These are phyloP conservation scores for Polypterus senegalus DNA, from an alignment of 2,113 vertebrate species.

Conservation along the genomic window DNA sequence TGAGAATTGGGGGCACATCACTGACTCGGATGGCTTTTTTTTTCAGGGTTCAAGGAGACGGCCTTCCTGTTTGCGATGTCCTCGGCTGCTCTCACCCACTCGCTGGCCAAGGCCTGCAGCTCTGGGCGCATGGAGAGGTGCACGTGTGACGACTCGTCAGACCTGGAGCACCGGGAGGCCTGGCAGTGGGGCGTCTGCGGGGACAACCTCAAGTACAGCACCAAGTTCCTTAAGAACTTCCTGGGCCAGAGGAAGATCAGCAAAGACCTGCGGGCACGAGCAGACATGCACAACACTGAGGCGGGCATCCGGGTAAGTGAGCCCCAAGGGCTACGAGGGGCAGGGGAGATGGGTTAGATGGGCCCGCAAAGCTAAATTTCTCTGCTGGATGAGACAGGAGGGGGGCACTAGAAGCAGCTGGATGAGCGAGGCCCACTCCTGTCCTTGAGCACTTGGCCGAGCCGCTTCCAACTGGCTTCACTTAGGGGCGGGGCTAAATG, in stretches of 20 bases:
- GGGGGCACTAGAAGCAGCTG: no score
- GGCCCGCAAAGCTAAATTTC: not conserved
- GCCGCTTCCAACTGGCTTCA: no score
- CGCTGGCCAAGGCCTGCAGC: slow-evolving; percentile 85
- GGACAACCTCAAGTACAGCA: slow-evolving; percentile 95
- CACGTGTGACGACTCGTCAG: slow-evolving; percentile 89
- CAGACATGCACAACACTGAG: slow-evolving; percentile 86
- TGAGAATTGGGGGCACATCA: not conserved
- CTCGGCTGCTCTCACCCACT: slow-evolving; percentile 78
- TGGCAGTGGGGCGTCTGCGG: slow-evolving; percentile 98
- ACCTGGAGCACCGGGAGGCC: slow-evolving; percentile 83
- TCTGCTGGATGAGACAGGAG: no score
- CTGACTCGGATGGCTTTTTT: not conserved
- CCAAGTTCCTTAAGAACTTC: slow-evolving; percentile 89
- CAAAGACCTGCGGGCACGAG: slow-evolving; percentile 84
- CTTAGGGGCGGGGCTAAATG: no score
- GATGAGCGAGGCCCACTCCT: no score
- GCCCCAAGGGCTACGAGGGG: not conserved
- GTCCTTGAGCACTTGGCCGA: no score
- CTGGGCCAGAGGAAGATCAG: slow-evolving; percentile 80
- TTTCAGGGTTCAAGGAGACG: slow-evolving; percentile 86
- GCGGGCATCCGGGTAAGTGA: slow-evolving; percentile 80
- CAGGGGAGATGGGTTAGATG: not conserved
- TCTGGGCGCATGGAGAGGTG: slow-evolving; percentile 94
- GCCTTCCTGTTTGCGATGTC: slow-evolving; percentile 88